Conservation (phyloP, 2,113 vertebrate species). For the Cettia cetti region DNA sequence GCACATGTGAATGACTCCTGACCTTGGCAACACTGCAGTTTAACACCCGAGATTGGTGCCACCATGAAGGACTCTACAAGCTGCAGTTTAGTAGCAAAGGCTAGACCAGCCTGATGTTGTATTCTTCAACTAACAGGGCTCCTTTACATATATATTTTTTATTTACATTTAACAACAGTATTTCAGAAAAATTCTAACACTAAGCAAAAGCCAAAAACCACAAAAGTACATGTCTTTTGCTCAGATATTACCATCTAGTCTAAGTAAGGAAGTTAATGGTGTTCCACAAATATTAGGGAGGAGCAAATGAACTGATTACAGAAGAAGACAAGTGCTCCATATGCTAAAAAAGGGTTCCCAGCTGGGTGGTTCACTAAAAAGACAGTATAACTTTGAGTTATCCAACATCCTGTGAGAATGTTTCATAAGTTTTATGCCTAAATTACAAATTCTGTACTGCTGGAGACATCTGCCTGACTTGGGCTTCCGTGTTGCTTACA, state of each 20-base stretch:
- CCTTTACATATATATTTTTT: neutral
- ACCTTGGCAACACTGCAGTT: neutral
- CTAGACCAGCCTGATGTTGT: neutral
- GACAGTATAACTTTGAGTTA: neutral
- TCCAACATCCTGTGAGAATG: neutral
- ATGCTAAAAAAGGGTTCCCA: neutral
- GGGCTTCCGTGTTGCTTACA: neutral
- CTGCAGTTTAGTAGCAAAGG: neutral
- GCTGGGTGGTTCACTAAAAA: neutral
- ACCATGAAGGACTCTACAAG: neutral
- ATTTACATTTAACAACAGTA: neutral
- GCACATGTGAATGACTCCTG: neutral
- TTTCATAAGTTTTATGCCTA: neutral
- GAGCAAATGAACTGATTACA: neutral
- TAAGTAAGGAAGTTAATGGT: neutral
- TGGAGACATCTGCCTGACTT: neutral
- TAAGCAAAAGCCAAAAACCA: neutral
- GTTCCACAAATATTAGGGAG: neutral
- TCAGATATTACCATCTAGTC: neutral
- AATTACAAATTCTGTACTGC: neutral
- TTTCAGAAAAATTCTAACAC: neutral
- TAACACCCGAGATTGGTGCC: neutral
- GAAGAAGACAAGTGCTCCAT: neutral
- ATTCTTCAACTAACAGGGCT: neutral
- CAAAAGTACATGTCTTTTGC: neutral